These are phyloP conservation scores for Arrhopalites spinosus DNA, from an alignment of 2,888 invertebrate genomes.

Conservation along the genomic window DNA sequence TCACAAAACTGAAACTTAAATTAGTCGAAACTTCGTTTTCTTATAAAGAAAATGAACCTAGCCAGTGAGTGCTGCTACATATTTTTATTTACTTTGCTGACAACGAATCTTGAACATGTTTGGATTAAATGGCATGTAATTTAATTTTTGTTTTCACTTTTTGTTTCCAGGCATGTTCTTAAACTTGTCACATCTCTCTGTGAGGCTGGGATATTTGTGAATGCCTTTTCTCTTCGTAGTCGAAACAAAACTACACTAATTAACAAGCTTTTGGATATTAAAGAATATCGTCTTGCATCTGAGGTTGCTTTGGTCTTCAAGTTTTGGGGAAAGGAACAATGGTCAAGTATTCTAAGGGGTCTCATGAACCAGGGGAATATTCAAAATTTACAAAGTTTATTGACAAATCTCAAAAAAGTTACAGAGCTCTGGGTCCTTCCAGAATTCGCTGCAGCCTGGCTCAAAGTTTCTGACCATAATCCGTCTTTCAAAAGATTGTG, in stretches of 20 bases:
- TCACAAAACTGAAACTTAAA: not conserved
- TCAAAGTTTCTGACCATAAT: constrained; percentile 44
- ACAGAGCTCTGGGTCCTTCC: constrained; percentile 52
- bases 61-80: constrained; percentile 28
- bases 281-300: constrained; percentile 43
- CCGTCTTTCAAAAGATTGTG: constrained; percentile 46
- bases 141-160: not conserved
- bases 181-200: constrained; percentile 42
- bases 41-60: constrained; percentile 25
- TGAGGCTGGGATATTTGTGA: constrained; percentile 43
- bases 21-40: constrained; percentile 6
- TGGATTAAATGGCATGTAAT: no score
- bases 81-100: not conserved
- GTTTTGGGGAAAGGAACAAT: constrained; percentile 38
- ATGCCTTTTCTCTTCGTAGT: constrained; percentile 49
- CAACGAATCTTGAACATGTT: not conserved
- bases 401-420: constrained; percentile 41
- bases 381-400: constrained; percentile 38
- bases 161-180: constrained; percentile 40
- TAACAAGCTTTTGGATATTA: constrained; percentile 38
- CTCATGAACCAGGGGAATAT: constrained; percentile 40
- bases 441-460: constrained; percentile 50
- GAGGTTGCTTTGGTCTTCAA: constrained; percentile 49
- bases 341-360: constrained; percentile 49
- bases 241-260: constrained; percentile 48